Percentiles rank a stretch among this genome's conserved stretches.
These are phyloP conservation scores for Drosophila monieri DNA, from an alignment of 2,888 invertebrate genomes.

Conservation along the genomic window DNA sequence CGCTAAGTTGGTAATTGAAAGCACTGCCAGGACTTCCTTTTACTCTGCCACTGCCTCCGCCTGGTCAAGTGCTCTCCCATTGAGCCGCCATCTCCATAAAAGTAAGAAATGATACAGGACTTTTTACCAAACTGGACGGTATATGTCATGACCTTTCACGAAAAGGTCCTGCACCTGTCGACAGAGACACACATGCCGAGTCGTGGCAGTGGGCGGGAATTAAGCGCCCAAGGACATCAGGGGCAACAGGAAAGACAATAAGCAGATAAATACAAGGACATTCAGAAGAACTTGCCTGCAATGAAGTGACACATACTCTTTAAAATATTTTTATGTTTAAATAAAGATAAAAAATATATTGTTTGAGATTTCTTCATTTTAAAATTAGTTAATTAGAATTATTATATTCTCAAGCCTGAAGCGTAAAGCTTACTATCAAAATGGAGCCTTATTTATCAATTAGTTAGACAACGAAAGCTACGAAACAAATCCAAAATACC, in stretches of 20 bases:
- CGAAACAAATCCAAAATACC: constrained; percentile 20
- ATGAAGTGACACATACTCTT: constrained; percentile 7
- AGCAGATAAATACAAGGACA: constrained; percentile 32
- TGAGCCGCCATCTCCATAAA: constrained; percentile 29
- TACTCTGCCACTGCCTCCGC: constrained; percentile 30
- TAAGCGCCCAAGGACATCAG: constrained; percentile 43
- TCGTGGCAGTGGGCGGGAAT: neutral
- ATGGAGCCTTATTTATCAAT: constrained; percentile 12
- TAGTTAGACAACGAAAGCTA: constrained; percentile 15
- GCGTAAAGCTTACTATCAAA: neutral
- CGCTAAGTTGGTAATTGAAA: constrained; percentile 80
- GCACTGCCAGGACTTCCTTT: constrained; percentile 52
- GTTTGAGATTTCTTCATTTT: too few species aligned
- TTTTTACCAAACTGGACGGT: constrained; percentile 1
- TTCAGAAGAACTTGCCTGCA: constrained; percentile 2
- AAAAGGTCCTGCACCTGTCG: constrained; percentile 50
- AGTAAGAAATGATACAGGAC: constrained; percentile 10
- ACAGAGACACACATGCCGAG: constrained; percentile 20
- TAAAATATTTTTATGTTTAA: neutral
- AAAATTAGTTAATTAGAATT: too few species aligned
- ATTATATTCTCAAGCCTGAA: neutral
- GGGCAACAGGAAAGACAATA: constrained; percentile 26
- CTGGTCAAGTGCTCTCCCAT: constrained; percentile 62
- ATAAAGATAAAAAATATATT: too few species aligned
- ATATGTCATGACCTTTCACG: constrained; percentile 39